Conservation (phyloP, 2,797 vertebrate species). For the Tenualosa ilisha region DNA sequence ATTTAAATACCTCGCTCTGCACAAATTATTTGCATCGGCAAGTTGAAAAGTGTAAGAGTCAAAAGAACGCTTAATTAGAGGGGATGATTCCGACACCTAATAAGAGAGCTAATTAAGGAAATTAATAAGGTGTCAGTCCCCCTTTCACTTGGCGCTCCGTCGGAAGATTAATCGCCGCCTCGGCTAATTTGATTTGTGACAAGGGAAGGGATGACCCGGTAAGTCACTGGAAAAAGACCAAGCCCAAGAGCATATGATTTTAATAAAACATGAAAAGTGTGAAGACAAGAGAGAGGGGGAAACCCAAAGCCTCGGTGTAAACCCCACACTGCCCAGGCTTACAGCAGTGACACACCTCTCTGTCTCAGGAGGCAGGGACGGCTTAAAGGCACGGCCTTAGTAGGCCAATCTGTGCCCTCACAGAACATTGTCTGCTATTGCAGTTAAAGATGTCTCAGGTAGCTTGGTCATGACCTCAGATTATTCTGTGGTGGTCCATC, state of each 20-base stretch:
- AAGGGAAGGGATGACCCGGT: conserved; percentile 75
- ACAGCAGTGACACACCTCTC: neutral
- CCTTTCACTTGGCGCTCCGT: conserved; percentile 66
- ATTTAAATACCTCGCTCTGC: conserved; percentile 64
- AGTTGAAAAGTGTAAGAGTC: conserved; percentile 73
- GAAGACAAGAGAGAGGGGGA: neutral
- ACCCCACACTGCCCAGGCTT: neutral
- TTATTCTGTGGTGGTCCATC: neutral
- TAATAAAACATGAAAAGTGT: conserved; percentile 76
- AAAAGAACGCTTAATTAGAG: conserved; percentile 76
- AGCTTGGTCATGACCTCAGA: neutral
- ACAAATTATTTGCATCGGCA: conserved; percentile 73
- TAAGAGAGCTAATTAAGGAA: conserved; percentile 82
- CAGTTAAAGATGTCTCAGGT: neutral
- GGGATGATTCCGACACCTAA: conserved; percentile 74
- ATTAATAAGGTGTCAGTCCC: conserved; percentile 80
- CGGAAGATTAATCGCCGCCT: conserved; percentile 79
- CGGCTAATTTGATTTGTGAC: conserved; percentile 82
- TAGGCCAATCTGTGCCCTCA: neutral
- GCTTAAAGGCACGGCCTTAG: neutral
- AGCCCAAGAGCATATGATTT: conserved; percentile 70
- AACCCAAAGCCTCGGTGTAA: neutral
- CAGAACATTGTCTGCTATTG: neutral
- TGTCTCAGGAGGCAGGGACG: neutral
- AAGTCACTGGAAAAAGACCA: conserved; percentile 71